Evolutionary conservation across 2,797 vertebrate species (phyloP).

Genomic region (Acipenser ruthenus): DNA sequence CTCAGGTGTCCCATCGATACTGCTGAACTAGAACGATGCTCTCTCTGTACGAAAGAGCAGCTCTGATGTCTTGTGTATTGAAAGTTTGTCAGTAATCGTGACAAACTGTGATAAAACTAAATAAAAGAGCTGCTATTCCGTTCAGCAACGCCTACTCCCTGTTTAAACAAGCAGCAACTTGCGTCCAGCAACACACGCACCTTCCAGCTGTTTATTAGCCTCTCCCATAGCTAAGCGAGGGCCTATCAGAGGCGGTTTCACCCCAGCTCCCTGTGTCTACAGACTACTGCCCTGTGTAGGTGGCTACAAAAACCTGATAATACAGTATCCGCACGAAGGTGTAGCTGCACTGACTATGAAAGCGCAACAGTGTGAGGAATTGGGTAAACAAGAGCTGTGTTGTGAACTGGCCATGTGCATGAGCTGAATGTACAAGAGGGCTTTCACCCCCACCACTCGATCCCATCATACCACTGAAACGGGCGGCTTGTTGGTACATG

Average conservation of each 20-base stretch:
- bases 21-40: neutral
- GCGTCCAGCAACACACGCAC: neutral
- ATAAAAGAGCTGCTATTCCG: neutral
- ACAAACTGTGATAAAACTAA: neutral
- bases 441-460: too few species aligned
- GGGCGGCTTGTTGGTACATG: too few species aligned
- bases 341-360: neutral
- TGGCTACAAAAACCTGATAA: conserved; percentile 4
- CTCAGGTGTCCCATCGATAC: neutral
- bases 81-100: conserved; percentile 2
- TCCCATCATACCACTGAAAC: too few species aligned
- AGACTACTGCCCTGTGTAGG: neutral
- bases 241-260: neutral
- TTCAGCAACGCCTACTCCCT: neutral
- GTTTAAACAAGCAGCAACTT: neutral
- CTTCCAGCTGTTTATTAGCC: neutral
- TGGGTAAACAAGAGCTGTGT: neutral
- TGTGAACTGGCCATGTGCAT: too few species aligned
- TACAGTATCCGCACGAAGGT: neutral
- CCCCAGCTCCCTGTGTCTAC: neutral
- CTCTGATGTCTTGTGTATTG: neutral
- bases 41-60: neutral
- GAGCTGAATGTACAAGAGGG: too few species aligned
- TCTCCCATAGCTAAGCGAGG: neutral
- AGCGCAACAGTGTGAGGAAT: neutral